phyloP scores from a whole-genome alignment of 2,797 vertebrate genomes.

The Myiotriccus ornatus region DNA sequence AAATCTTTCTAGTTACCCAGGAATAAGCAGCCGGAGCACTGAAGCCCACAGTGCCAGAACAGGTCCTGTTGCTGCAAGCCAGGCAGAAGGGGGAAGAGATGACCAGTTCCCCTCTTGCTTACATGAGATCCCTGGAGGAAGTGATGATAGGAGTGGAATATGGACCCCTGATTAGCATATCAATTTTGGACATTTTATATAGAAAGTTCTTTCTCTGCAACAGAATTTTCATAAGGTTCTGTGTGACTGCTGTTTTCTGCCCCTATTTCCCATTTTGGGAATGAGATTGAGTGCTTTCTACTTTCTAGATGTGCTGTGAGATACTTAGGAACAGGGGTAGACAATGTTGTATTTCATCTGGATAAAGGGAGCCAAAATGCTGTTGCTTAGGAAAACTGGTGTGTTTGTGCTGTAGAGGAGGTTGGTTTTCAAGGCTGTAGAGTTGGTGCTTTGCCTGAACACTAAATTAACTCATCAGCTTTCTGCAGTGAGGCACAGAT shows the following conservation, averaged over 20 bases:
- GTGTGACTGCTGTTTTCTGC: neutral
- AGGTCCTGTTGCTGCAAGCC: neutral
- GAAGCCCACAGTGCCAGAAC: neutral
- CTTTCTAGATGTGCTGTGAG: neutral
- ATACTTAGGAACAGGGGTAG: neutral
- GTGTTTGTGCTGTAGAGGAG: neutral
- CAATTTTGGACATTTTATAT: neutral
- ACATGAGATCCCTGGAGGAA: neutral
- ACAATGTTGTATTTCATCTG: neutral
- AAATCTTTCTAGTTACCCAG: neutral
- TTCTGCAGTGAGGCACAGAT: accelerated
- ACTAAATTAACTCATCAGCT: neutral
- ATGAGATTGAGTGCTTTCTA: neutral
- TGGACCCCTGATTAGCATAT: neutral
- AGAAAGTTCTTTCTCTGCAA: neutral
- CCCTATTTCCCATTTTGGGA: neutral
- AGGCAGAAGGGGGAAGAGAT: neutral
- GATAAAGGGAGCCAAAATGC: neutral
- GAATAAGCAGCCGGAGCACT: neutral
- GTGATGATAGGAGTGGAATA: neutral
- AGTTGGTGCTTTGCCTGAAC: neutral
- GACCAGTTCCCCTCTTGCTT: neutral
- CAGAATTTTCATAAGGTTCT: neutral
- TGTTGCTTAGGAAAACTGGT: neutral
- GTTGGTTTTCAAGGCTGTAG: neutral